Base-by-base conservation (phyloP, 2,888 invertebrate species). In the Ypsolopha sequella region DNA sequence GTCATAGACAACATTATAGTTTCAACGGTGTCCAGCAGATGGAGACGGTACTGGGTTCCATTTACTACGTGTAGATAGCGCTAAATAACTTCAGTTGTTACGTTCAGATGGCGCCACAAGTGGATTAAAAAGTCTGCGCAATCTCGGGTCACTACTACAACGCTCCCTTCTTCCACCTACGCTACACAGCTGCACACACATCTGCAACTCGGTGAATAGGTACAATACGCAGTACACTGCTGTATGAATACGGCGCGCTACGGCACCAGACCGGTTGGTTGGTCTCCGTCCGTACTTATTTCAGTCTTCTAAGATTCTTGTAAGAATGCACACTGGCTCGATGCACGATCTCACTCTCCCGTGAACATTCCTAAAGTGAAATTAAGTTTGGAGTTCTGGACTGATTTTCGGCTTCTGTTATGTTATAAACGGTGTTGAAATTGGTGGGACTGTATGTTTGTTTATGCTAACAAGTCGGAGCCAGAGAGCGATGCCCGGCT, bases 271-370 rank as follows among this genome's bases (percentile, higher is more conserved):
- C 45, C 6, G 33, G 45, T 33, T 11, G 44, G 44, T 47, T 6
- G 35, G n/a, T 36, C 47, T 47, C 36, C 44, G 10, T 7, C 11
- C 11, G 33, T 10, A 45, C 45, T 45, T n/a, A 39, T 38, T 35
- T 48, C 51, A 47, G 49, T 51, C 39, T 49, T 44, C 52, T 50
- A 51, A 51, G 46, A 50, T 50, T 51, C 45, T 51, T 51, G 52
- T 47, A 36, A 46, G 54, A 50, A 46, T 47, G 38, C 39, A 43
- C 47, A 43, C 48, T 43, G 8, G 43, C 13, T 13, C 43, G 13
- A 43, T 43, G 43, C 43, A 47, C 47, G 36, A 13, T 36, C 47
- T 36, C 13, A 36, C 36, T 47, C 13, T 11, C 47, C 50, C 44
- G 52, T 50, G 46, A 43, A 44, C 50, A 51, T 50, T 45, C 44